Evolutionary conservation across 2,113 vertebrate species (phyloP), one percentile per base, ranked within the genome.

Genomic region (Eretmochelys imbricata): DNA sequence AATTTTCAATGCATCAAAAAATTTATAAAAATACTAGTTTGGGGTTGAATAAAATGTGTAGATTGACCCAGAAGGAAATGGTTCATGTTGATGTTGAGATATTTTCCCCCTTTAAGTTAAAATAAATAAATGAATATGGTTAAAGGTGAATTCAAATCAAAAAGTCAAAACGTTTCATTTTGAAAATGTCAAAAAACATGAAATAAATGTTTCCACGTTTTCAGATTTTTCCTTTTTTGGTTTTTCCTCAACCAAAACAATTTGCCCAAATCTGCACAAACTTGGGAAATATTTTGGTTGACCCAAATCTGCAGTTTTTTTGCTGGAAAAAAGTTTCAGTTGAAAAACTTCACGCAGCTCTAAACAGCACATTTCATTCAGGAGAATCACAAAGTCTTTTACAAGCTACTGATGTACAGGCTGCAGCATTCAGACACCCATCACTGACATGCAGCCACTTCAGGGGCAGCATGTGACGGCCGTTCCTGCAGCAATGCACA

Each of bases 381-480:
- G 55, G 27, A 94, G 86, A 65, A 24, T 8, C 72, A 82, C 51
- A 76, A 50, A 91, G 31, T 4, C 76, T 84, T 86, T 53, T 80
- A 20, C 49, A 86, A 82, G 85, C 55, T 88, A 78, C 42, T 48
- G 24, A 25, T 14, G 12, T 10, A 78, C 55, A 90, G 42, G 24
- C 13, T 22, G 31, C 12, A 35, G 42, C 42, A 48, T 78, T 78
- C 75, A 78, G 25, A 51, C 57, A 76, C 80, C 8, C 35, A n/a
- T 9, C 6, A 35, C 0, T 85, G 75, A 79, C 81, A 84, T 5
- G 24, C 46, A 85, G 62, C 31, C 49, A 0, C 27, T 81, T 76
- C 81, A 82, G 75, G 13, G 46, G 83, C 46, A 42, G 22, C 72
- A 48, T 2, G 24, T 5, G 6, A 25, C 42, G 27, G 75, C 75